phyloP scores from a whole-genome alignment of 2,797 vertebrate genomes.

The Antennarius maculatus region DNA sequence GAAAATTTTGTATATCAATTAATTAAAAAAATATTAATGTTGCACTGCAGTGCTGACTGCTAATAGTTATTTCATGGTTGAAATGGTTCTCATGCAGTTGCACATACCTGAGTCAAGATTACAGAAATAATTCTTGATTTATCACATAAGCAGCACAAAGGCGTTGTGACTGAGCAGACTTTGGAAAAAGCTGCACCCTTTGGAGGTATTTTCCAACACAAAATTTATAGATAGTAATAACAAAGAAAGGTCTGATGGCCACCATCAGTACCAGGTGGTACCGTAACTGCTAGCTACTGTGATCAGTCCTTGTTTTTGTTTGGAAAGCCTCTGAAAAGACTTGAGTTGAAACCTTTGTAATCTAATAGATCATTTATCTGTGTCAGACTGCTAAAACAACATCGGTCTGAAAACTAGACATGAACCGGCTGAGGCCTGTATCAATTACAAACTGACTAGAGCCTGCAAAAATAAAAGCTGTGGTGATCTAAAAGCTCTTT shows the following conservation, averaged over 20 bases:
- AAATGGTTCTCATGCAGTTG: not conserved
- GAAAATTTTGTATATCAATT: not conserved
- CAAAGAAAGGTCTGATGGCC: slow-evolving; percentile 23
- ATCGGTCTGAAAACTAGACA: slow-evolving; percentile 21
- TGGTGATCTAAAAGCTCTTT: no score
- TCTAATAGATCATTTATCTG: slow-evolving; percentile 20
- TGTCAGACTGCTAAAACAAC: slow-evolving; percentile 21
- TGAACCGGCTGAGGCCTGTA: not conserved
- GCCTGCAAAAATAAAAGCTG: not conserved
- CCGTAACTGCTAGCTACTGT: not conserved
- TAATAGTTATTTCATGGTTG: no score
- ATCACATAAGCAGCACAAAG: slow-evolving; percentile 24
- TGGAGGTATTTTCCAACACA: slow-evolving; percentile 21
- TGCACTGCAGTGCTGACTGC: no score
- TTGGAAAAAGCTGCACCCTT: slow-evolving; percentile 30
- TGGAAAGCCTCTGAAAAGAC: slow-evolving; percentile 2
- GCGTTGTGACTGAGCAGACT: slow-evolving; percentile 6
- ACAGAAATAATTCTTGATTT: slow-evolving; percentile 5
- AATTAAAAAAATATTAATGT: no score
- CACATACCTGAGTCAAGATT: slow-evolving; percentile 1
- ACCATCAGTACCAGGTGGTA: not conserved
- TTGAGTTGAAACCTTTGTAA: slow-evolving; percentile 14
- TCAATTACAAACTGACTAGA: slow-evolving; percentile 12
- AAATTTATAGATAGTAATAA: slow-evolving; percentile 26
- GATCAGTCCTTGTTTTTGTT: slow-evolving; percentile 1